Base-by-base conservation (phyloP, 2,113 vertebrate genomes). In the Lepus timidus region DNA sequence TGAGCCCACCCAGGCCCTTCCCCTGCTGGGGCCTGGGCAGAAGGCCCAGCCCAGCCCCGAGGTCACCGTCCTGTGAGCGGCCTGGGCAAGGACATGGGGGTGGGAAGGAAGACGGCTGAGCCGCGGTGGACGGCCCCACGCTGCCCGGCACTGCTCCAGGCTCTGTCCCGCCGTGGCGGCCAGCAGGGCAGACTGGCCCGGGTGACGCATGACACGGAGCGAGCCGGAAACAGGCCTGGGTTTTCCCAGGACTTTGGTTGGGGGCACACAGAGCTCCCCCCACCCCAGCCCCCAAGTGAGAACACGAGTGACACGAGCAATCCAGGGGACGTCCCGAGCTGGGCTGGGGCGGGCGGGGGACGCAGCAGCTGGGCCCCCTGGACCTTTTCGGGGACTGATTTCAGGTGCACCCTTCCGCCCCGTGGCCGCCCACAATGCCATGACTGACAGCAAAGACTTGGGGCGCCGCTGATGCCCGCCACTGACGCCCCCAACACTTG, bases 361-460 rank as follows among this genome's bases (percentile, higher is more conserved):
- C 0, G 4, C 27, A 39, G n/a, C 23, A 6, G 44, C 44, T 44
- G 44, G 44, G 44, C 44, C 44, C 39, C 44, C 2, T 0, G 19
- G 73, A 23, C 65, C 6, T 19, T 12, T 3, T 29, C 14, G 0
- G 27, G 55, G 58, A 27, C 1, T 0, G 14, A 51, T 7, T 14
- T 39, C 10, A 31, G 58, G 67, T 3, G 61, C 55, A 3, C 2
- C 0, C 0, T 11, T 29, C 19, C 0, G 64, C 25, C 22, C 58
- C 9, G 1, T 1, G 0, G 13, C 39, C 49, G 6, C 27, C 29
- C 25, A 1, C 0, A 2, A 3, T 20, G 13, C 6, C 11, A 4
- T 83, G 44, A 44, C 65, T 8, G 85, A n/a, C 31, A 2, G 23
- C 61, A 20, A 44, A 44, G 75, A 29, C 52, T 14, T 20, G 3